A percentile compares a stretch with the other conserved stretches of the same genome.
These are phyloP conservation scores for Rhynchopsitta pachyrhyncha DNA, from an alignment of 2,113 vertebrate genomes.

Conservation along the genomic window DNA sequence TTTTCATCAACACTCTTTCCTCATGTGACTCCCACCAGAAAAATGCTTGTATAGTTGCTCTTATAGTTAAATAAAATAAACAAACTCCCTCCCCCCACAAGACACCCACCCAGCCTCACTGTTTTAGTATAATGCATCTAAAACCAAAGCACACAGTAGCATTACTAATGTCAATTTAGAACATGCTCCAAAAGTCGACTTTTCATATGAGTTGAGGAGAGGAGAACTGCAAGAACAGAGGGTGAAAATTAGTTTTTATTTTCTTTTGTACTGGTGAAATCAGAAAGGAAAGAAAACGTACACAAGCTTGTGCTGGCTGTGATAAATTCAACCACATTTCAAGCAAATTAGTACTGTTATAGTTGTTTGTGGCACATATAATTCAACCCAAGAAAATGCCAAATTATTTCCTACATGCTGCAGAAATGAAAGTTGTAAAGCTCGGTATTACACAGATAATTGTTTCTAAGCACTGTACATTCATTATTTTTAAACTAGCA, in stretches of 20 bases:
- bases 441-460: not conserved
- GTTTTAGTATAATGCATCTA: not conserved
- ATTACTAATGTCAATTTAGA: not conserved
- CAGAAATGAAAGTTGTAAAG: conserved; percentile 23
- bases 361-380: not conserved
- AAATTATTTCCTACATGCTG: not conserved
- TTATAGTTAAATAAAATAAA: not conserved
- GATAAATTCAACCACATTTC: conserved; percentile 27
- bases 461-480: conserved; percentile 11
- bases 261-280: not conserved
- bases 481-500: conserved; percentile 14
- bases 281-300: not conserved
- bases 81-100: accelerated
- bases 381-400: conserved; percentile 25
- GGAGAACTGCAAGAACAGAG: not conserved
- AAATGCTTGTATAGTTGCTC: not conserved
- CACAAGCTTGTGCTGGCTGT: not conserved
- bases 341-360: conserved; percentile 40
- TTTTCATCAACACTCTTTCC: not conserved
- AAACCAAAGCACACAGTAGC: not conserved
- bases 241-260: not conserved
- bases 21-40: not conserved
- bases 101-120: not conserved
- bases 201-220: not conserved
- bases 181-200: not conserved